Conservation (phyloP, 2,888 invertebrate species). For the Rhingia campestris region DNA sequence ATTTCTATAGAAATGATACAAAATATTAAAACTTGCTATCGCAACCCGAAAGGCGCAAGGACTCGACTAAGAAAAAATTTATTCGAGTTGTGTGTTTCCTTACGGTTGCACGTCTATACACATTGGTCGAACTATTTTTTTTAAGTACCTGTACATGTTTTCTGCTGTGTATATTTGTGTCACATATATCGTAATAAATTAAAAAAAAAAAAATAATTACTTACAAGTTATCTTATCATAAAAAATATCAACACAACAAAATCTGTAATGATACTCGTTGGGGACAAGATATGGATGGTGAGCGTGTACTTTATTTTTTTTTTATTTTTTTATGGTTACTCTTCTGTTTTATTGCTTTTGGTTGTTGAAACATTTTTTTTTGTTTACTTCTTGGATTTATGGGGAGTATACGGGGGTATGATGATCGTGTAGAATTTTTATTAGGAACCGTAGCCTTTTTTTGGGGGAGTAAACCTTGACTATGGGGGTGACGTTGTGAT, state of each 20-base stretch:
- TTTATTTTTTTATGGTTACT: background rate
- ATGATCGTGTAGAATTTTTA: too few relatives aligned
- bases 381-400: conserved; percentile 1
- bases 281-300: background rate
- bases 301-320: background rate
- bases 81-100: background rate
- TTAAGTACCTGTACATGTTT: background rate
- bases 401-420: background rate
- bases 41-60: background rate
- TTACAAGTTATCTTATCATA: conserved; percentile 14
- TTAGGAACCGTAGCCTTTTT: too few relatives aligned
- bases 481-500: too few relatives aligned
- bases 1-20: too few relatives aligned
- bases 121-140: background rate
- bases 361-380: background rate
- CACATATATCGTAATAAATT: background rate
- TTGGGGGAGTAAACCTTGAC: too few relatives aligned
- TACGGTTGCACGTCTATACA: too few relatives aligned
- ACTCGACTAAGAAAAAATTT: background rate
- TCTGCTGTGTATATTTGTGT: background rate
- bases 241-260: conserved; percentile 7
- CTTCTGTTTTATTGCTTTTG: background rate
- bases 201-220: background rate
- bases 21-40: conserved; percentile 12
- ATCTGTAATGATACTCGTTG: background rate